Evolutionary conservation across 2,113 vertebrate genomes (phyloP).

Genomic region (Tychaedon coryphoeus): DNA sequence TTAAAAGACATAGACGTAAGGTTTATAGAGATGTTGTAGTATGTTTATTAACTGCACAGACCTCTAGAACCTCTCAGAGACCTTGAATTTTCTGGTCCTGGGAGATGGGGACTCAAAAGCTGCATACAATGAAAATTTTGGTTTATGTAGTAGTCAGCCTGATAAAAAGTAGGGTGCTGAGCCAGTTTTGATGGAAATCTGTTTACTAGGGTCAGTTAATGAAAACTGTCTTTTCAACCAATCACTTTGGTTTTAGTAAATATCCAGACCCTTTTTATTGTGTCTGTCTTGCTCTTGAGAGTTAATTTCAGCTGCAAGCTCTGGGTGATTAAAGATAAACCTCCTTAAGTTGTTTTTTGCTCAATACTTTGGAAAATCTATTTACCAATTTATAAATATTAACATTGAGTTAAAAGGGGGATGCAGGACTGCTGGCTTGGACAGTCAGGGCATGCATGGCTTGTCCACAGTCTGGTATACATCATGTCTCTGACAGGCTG

Average conservation of each 20-base stretch:
- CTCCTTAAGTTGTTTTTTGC: background rate
- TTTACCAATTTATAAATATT: background rate
- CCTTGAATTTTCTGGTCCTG: background rate
- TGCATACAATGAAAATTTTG: background rate
- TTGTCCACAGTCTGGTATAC: background rate
- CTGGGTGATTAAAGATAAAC: background rate
- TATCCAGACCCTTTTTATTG: background rate
- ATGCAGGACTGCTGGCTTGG: background rate
- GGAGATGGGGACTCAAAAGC: background rate
- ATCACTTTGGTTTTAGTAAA: background rate
- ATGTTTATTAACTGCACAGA: background rate
- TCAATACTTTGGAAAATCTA: background rate
- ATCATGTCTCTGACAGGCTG: background rate
- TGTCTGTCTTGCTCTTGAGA: background rate
- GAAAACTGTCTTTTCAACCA: background rate
- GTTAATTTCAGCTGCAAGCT: background rate
- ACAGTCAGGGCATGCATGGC: background rate
- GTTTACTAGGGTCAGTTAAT: background rate
- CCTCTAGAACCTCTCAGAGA: background rate
- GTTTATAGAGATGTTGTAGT: background rate
- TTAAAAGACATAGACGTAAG: background rate
- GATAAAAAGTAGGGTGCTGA: background rate
- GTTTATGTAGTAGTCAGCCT: background rate
- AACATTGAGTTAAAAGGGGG: background rate
- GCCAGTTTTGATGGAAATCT: background rate